Conservation (phyloP, 2,888 invertebrate species). For the Pseudolycoriella hygida region DNA sequence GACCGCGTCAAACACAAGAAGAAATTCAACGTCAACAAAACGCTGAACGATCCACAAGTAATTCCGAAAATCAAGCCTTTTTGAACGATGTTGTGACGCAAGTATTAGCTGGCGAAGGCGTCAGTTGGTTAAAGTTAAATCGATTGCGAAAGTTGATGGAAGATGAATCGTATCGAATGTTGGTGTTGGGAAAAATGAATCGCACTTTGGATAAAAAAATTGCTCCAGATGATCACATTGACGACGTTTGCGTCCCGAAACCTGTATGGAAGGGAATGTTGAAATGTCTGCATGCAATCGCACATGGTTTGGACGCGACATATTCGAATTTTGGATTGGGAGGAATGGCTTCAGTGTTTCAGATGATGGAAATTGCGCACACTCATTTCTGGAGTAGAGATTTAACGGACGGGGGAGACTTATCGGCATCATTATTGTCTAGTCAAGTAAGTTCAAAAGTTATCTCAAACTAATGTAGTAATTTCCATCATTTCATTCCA, state of each 20-base stretch:
- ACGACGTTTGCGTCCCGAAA: conserved; percentile 88
- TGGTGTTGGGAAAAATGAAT: conserved; percentile 89
- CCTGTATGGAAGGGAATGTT: conserved; percentile 94
- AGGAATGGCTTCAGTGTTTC: conserved; percentile 94
- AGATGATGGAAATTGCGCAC: conserved; percentile 94
- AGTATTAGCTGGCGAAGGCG: conserved; percentile 30
- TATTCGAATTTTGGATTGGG: conserved; percentile 87
- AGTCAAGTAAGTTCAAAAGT: conserved; percentile 17
- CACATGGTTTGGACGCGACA: conserved; percentile 80
- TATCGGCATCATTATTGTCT: conserved; percentile 24
- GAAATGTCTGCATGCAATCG: conserved; percentile 75
- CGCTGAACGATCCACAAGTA: conserved; percentile 53
- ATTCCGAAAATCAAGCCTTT: conserved; percentile 84
- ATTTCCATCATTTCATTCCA: conserved; percentile 17
- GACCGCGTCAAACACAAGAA: conserved; percentile 45
- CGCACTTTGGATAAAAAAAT: conserved; percentile 83
- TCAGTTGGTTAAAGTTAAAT: conserved; percentile 91
- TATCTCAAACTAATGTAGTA: too few relatives aligned
- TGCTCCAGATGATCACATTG: conserved; percentile 89
- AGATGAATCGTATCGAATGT: conserved; percentile 93
- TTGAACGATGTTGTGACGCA: conserved; percentile 61
- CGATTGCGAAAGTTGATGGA: conserved; percentile 92
- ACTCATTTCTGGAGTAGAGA: conserved; percentile 96
- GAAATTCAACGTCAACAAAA: conserved; percentile 49
- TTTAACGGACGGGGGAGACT: conserved; percentile 38